Evolutionary conservation across 2,888 invertebrate genomes (phyloP), one percentile per base, ranked within the genome.

Genomic region (Metopia argyrocephala): DNA sequence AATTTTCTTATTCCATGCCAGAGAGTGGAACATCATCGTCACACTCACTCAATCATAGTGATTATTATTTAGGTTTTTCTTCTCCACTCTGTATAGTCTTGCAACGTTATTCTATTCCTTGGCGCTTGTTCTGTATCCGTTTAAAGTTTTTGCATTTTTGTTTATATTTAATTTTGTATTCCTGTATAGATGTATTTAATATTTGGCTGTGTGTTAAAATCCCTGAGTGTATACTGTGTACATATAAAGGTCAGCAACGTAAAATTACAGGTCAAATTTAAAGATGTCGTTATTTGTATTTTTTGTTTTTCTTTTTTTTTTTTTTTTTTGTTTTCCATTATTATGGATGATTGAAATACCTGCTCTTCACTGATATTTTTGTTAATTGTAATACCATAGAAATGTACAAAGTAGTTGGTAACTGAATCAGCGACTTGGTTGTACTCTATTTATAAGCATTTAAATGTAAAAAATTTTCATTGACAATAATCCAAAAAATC

Each of bases 241-340:
- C 20, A 46, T 25, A 31, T 25, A 38, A 57, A 56, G 61, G 56
- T 62, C 56, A 78, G 31, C 23, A 23, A 46, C 20, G 46, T 52
- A 59, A 65, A 31, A 79, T 74, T 74, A 59, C 74, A 74, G 79
- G 65, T 69, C 79, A 74, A 74, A 45, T 64, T 69, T 23, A 59
- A 4, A 12, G 12, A 12, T 12, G 38, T 3, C 12, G 38, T 0
- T 38, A 38, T 38, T 38, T 38, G 15, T 12, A 15, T 38, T 9
- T 38, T 65, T 9, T n/a, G 52, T 21, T 23, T n/a, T 54, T 21
- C 28, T 25, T 27, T 38, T 45, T 15, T n/a, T n/a, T n/a, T 65
- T 9, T n/a, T 66, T 21, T 23, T n/a, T 54, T 21, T 46, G 38
- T 27, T 38, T 45, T 15, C 27, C 52, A 27, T 25, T 18, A 15